Evolutionary conservation across 2,113 vertebrate genomes (phyloP).

Genomic region (Centropristis striata): DNA sequence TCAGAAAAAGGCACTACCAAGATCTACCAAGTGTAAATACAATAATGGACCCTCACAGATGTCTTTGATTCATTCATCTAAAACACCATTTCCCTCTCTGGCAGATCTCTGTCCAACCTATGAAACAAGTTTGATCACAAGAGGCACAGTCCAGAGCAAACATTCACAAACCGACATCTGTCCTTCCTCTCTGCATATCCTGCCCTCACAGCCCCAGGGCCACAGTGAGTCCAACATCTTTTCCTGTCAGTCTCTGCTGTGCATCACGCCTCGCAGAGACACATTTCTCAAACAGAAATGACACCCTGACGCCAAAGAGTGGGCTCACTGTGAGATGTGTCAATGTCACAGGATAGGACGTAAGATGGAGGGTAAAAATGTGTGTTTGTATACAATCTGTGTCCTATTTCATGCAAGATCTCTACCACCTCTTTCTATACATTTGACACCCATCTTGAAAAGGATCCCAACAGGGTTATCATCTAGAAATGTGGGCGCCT

Average conservation of each 20-base stretch:
- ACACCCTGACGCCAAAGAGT: neutral
- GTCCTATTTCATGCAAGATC: neutral
- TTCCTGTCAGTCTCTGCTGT: conserved; percentile 45
- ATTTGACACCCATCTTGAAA: neutral
- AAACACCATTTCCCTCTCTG: conserved; percentile 8
- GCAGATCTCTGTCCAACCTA: neutral
- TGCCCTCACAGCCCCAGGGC: conserved; percentile 10
- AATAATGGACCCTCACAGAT: neutral
- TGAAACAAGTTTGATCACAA: conserved; percentile 3
- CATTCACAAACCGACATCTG: conserved; percentile 30
- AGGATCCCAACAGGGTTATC: neutral
- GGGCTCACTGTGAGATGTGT: neutral
- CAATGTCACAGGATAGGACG: neutral
- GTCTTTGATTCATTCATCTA: conserved; percentile 13
- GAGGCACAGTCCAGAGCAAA: conserved; percentile 13
- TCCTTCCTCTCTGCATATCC: conserved; percentile 56
- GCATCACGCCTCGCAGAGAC: neutral
- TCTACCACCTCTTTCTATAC: neutral
- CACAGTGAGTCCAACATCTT: conserved; percentile 20
- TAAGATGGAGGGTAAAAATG: neutral
- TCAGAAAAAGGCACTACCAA: neutral
- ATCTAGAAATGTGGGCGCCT: neutral
- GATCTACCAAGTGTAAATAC: conserved; percentile 19
- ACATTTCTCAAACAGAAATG: neutral
- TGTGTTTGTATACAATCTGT: neutral